A percentile compares a stretch with the other conserved stretches of the same genome.
phyloP scores from a whole-genome alignment of 2,113 vertebrate species.

The Daboia siamensis region DNA sequence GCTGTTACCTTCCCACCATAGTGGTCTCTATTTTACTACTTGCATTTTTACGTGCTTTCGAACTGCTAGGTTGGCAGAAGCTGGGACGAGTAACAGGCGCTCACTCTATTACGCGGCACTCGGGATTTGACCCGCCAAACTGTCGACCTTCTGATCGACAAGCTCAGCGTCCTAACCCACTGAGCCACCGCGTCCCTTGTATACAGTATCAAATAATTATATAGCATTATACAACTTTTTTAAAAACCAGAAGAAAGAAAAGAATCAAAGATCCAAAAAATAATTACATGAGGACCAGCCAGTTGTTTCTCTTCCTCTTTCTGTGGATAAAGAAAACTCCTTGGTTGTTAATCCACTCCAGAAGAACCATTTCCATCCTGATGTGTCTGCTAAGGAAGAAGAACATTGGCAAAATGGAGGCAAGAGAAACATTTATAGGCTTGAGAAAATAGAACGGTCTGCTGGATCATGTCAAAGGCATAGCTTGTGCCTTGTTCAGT shows the following conservation, averaged over 20 bases:
- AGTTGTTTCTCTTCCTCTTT: neutral
- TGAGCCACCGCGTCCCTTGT: no score
- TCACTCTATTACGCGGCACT: no score
- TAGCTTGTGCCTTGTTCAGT: neutral
- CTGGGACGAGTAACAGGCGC: no score
- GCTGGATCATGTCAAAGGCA: neutral
- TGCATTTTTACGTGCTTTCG: no score
- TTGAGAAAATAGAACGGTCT: neutral
- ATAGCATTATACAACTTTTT: neutral
- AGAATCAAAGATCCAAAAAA: neutral
- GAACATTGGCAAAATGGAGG: neutral
- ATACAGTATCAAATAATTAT: neutral
- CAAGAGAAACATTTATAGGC: neutral
- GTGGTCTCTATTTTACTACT: no score
- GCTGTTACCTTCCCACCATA: no score
- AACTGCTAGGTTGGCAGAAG: no score
- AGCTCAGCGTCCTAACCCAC: no score
- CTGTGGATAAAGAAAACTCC: neutral
- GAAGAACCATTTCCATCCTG: neutral
- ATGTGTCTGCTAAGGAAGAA: neutral
- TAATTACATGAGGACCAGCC: neutral
- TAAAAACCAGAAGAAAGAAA: neutral
- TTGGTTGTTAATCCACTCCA: neutral
- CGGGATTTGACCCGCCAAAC: no score
- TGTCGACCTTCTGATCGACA: no score